Evolutionary conservation across 37 sponge, comb jelly and placozoan genomes (phyloP).

Genomic region (Halichondria panicea): DNA sequence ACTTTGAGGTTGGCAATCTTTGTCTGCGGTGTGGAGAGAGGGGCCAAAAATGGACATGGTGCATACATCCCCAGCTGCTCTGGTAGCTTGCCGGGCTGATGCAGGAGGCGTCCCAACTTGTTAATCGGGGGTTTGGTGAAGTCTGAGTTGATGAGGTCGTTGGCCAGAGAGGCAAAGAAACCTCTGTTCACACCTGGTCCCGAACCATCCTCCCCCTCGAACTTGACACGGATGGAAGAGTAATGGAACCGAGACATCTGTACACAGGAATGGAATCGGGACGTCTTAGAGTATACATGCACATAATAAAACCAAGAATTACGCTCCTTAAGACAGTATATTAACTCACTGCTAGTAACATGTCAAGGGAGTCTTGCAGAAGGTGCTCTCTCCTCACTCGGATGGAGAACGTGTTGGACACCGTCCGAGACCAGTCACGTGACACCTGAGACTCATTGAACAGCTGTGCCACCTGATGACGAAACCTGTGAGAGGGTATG

Average conservation of each 20-base stretch:
- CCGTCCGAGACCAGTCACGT: constrained; percentile 39
- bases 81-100: constrained; percentile 77
- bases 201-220: constrained; percentile 88
- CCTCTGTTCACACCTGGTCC: constrained; percentile 90
- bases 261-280: background rate
- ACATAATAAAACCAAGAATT: background rate
- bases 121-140: constrained; percentile 24
- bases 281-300: no score
- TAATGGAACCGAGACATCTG: constrained; percentile 61
- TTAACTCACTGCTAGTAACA: constrained; percentile 38
- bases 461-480: constrained; percentile 59
- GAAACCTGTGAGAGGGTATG: constrained; percentile 31
- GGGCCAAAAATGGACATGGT: constrained; percentile 45
- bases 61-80: constrained; percentile 51
- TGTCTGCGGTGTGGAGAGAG: no score
- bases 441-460: constrained; percentile 17
- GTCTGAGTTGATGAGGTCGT: constrained; percentile 66
- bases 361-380: constrained; percentile 59
- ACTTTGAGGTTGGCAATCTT: no score
- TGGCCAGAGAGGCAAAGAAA: constrained; percentile 80
- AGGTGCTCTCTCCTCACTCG: constrained; percentile 54
- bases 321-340: background rate
- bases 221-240: constrained; percentile 63
- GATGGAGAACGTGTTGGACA: constrained; percentile 56
- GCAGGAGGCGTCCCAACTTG: constrained; percentile 34